Evolutionary conservation across 2,888 invertebrate species (phyloP).

Genomic region (Clitarchus hookeri): DNA sequence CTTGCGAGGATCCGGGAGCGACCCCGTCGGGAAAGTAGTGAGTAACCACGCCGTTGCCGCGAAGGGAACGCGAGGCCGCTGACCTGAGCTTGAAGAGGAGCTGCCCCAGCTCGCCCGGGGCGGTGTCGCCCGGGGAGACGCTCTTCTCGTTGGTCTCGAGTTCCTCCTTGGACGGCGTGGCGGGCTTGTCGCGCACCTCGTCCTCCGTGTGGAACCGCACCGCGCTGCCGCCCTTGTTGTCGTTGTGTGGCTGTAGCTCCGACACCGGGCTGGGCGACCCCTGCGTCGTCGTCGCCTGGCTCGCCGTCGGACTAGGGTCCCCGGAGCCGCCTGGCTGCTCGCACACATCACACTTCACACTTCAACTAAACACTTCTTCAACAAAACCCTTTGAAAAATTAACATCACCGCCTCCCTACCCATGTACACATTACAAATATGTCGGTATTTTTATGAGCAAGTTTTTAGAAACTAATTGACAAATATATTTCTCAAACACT

Average conservation of each 20-base stretch:
- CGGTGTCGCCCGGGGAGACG: constrained; percentile 54
- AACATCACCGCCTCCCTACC: no score
- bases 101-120: constrained; percentile 75
- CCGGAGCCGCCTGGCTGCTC: constrained; percentile 47
- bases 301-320: constrained; percentile 55
- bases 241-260: constrained; percentile 43
- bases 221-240: constrained; percentile 8
- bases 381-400: no score
- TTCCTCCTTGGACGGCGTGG: constrained; percentile 60
- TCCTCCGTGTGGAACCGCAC: constrained; percentile 45
- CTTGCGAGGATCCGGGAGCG: no score
- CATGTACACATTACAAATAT: no score
- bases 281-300: constrained; percentile 51
- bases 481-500: no score
- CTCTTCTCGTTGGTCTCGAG: constrained; percentile 64
- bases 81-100: constrained; percentile 85
- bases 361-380: no score
- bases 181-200: constrained; percentile 48
- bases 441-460: no score
- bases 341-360: background rate
- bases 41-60: no score
- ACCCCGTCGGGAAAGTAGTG: no score
- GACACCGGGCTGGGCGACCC: constrained; percentile 48
- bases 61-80: constrained; percentile 42
- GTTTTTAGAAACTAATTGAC: no score